Conservation (phyloP, 2,888 invertebrate genomes). For the Drosophila quinaria region DNA sequence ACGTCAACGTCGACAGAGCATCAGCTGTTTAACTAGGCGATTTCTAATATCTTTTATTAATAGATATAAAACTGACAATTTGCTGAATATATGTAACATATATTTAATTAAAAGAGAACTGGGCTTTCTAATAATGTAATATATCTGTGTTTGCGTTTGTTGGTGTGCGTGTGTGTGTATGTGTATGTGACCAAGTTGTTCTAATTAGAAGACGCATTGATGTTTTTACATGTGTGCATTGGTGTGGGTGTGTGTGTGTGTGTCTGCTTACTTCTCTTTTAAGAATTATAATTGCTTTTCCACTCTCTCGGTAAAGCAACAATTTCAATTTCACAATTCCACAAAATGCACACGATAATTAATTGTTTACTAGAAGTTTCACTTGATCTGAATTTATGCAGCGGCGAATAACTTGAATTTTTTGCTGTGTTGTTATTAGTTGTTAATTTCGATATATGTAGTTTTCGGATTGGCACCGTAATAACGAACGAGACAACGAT, state of each 20-base stretch:
- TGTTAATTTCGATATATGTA: slow-evolving; percentile 11
- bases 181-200: slow-evolving; percentile 46
- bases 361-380: slow-evolving; percentile 46
- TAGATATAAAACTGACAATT: slow-evolving; percentile 14
- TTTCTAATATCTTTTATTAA: slow-evolving; percentile 40
- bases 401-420: slow-evolving; percentile 7
- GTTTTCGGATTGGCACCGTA: slow-evolving; percentile 33
- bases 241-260: slow-evolving; percentile 25
- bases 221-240: slow-evolving; percentile 22
- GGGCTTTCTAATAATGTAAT: slow-evolving; percentile 6
- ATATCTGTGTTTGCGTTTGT: slow-evolving; percentile 10
- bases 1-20: slow-evolving; percentile 16
- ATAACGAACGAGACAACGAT: slow-evolving; percentile 46
- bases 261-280: slow-evolving; percentile 45
- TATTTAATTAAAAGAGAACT: slow-evolving; percentile 2
- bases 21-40: slow-evolving; percentile 20
- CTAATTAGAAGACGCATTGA: slow-evolving; percentile 55
- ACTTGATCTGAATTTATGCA: slow-evolving; percentile 25
- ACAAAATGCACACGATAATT: slow-evolving; percentile 35
- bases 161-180: slow-evolving; percentile 16
- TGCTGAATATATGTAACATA: slow-evolving; percentile 1
- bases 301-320: slow-evolving; percentile 22
- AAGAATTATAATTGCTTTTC: slow-evolving; percentile 5
- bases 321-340: slow-evolving; percentile 60
- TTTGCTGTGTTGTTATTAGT: slow-evolving; percentile 16